phyloP scores from a whole-genome alignment of 2,797 vertebrate genomes.

The Pseudochirops corinnae region DNA sequence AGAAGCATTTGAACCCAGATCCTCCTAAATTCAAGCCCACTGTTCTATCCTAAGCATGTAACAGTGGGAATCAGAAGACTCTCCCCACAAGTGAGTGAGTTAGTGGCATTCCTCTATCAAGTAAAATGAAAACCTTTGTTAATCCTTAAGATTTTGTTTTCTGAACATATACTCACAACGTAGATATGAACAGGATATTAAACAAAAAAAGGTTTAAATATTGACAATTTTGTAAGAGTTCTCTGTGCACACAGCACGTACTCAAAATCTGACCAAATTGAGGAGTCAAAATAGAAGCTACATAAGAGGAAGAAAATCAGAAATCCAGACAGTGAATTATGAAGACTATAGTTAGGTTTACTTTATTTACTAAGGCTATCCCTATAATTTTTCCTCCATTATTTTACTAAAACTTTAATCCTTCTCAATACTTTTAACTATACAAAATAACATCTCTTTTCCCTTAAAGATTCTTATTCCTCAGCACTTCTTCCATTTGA shows the following conservation, averaged over 20 bases:
- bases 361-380: conserved; percentile 17
- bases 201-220: conserved; percentile 36
- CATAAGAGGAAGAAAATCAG: conserved; percentile 14
- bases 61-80: neutral
- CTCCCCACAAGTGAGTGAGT: neutral
- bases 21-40: neutral
- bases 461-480: conserved; percentile 17
- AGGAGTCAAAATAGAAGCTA: neutral
- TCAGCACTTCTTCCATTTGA: conserved; percentile 24
- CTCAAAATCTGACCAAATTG: conserved; percentile 1
- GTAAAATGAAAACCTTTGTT: conserved; percentile 37
- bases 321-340: conserved; percentile 34
- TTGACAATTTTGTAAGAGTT: neutral
- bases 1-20: neutral
- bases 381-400: neutral
- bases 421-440: conserved; percentile 40
- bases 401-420: conserved; percentile 10
- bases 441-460: conserved; percentile 2
- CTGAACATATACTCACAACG: conserved; percentile 22
- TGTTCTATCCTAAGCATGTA: neutral
- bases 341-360: neutral
- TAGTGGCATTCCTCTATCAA: neutral
- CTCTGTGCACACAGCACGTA: neutral
- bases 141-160: conserved; percentile 49
- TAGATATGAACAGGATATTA: conserved; percentile 7